These are phyloP conservation scores for Ginglymostoma cirratum DNA, from an alignment of 2,113 vertebrate species.

Conservation along the genomic window DNA sequence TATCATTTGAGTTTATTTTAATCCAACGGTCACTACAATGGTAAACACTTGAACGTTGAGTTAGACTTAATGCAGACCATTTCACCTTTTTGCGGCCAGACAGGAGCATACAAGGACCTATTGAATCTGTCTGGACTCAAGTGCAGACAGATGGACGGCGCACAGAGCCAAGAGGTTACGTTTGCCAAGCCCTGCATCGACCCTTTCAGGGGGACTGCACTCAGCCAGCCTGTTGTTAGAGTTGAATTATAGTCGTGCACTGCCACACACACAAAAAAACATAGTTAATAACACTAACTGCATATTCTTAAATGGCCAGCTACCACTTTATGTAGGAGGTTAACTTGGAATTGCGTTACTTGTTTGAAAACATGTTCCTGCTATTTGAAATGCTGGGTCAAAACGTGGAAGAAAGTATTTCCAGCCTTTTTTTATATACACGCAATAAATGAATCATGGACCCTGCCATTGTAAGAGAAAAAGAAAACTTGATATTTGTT, in stretches of 20 bases:
- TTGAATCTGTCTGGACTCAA: constrained; percentile 54
- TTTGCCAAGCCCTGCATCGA: constrained; percentile 54
- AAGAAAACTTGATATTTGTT: not conserved
- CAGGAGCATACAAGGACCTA: constrained; percentile 57
- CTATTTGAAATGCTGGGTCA: not conserved
- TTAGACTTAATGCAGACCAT: constrained; percentile 38
- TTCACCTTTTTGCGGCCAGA: constrained; percentile 53
- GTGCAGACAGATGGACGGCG: constrained; percentile 49
- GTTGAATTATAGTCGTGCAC: constrained; percentile 55
- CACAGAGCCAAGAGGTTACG: constrained; percentile 51
- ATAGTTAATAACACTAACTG: constrained; percentile 46
- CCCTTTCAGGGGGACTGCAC: constrained; percentile 55
- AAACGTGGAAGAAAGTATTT: not conserved
- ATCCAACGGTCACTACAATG: constrained; percentile 27
- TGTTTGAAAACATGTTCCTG: not conserved
- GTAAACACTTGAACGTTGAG: constrained; percentile 38
- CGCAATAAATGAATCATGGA: not conserved
- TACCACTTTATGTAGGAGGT: constrained; percentile 7
- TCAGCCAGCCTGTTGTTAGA: constrained; percentile 50
- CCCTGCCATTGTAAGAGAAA: not conserved
- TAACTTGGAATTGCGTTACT: constrained; percentile 1
- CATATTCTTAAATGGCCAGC: not conserved
- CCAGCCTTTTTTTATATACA: not conserved
- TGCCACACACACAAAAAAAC: constrained; percentile 48
- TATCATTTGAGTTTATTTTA: constrained; percentile 34